Base-by-base conservation (phyloP, 2,797 vertebrate genomes). In the Pangasius macronema region DNA sequence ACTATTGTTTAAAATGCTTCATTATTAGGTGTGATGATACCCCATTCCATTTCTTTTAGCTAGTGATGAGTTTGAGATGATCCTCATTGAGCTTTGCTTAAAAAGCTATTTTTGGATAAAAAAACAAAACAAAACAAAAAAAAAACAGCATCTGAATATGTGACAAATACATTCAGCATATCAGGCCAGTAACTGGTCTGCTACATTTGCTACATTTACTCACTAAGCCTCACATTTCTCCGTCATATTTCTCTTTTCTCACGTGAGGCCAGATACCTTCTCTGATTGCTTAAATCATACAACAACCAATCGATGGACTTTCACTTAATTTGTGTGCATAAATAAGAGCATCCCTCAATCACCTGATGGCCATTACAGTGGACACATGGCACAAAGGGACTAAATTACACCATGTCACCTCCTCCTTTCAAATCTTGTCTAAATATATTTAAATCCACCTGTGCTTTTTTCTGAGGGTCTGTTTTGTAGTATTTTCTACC, bases 401-500 rank as follows among this genome's bases (percentile, higher is more conserved):
- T 82, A 22, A 67, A 51, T 67, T 33, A 11, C 11, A 67, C 13
- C 39, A n/a, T n/a, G 36, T 18, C 81, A 83, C 39, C 61, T 30
- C 39, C 11, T 82, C 14, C 59, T 33, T 65, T 83, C 18, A 83
- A 13, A 81, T 39, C 20, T 80, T 80, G 42, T 59, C 57, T 61
- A 67, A 83, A 53, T 33, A 33, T 68, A 83, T 68, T 67, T 67
- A 30, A 33, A 14, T 83, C n/a, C 63, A 51, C n/a, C 59, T 22
- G 16, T 51, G 8, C 9, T 46, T 81, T 76, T 81, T 81, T 18
- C 9, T 65, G 57, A 61, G 46, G 79, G 65, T 75, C 57, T 76
- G 36, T 14, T 65, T 82, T 73, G n/a, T 39, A 49, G 42, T 46
- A 51, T 85, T 85, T 79, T 63, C 42, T 83, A 67, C 9, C n/a